Evolutionary conservation across 2,888 invertebrate species (phyloP).

Genomic region (Phaedon cochleariae): DNA sequence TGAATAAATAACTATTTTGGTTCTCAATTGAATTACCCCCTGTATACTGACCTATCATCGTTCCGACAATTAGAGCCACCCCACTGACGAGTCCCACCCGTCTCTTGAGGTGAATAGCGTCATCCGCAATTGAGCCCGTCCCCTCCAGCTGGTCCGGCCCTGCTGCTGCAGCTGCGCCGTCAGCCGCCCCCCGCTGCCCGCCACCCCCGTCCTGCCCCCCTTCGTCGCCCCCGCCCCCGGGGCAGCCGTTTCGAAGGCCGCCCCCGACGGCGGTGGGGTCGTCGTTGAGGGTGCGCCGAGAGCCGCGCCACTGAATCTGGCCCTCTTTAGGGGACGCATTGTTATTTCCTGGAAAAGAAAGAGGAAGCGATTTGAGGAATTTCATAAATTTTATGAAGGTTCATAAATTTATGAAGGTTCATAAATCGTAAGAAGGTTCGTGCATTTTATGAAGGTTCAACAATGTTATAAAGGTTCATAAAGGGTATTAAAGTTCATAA

Average conservation of each 20-base stretch:
- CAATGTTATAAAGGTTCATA: no score
- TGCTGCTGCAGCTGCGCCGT: slow-evolving; percentile 63
- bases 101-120: slow-evolving; percentile 99
- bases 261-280: slow-evolving; percentile 56
- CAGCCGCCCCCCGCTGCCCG: slow-evolving; percentile 59
- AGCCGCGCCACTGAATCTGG: slow-evolving; percentile 60
- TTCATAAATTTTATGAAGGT: not conserved
- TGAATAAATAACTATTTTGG: no score
- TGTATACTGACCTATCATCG: slow-evolving; percentile 90
- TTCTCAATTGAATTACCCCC: no score
- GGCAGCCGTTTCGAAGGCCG: slow-evolving; percentile 63
- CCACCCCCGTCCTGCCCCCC: slow-evolving; percentile 55
- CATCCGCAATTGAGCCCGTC: slow-evolving; percentile 92
- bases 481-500: not conserved
- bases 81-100: slow-evolving; percentile 99
- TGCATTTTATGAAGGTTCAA: no score
- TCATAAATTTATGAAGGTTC: not conserved
- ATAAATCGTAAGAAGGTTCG: no score
- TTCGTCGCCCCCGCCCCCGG: slow-evolving; percentile 64
- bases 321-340: slow-evolving; percentile 61
- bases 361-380: not conserved
- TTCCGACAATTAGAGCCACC: slow-evolving; percentile 98
- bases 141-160: slow-evolving; percentile 76
- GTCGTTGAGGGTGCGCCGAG: slow-evolving; percentile 56
- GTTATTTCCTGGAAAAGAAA: slow-evolving; percentile 57